Conservation (phyloP, 1,140 invertebrate species). For the Schlechtendalia chinensis region DNA sequence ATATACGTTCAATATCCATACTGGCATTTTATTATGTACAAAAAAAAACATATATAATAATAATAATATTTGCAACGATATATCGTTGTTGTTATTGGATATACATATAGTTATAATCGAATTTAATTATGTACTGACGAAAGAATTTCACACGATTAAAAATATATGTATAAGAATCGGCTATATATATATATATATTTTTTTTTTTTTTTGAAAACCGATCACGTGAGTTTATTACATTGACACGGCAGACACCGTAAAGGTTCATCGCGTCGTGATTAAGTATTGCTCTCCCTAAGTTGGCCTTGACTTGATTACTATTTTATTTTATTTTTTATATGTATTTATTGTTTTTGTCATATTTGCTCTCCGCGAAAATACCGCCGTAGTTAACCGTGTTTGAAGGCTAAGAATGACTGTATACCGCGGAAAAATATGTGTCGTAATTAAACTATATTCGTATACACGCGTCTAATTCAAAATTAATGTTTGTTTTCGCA, state of each 20-base stretch:
- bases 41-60: background rate
- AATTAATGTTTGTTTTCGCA: constrained; percentile 56
- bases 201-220: too few species aligned
- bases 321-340: background rate
- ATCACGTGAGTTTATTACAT: too few species aligned
- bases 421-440: background rate
- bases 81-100: too few species aligned
- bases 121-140: too few species aligned
- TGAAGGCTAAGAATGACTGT: background rate
- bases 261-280: background rate
- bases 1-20: background rate
- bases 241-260: too few species aligned
- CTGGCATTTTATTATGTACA: background rate
- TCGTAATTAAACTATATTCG: background rate
- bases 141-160: background rate
- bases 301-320: background rate
- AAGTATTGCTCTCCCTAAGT: background rate
- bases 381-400: background rate
- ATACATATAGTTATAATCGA: too few species aligned
- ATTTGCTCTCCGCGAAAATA: background rate
- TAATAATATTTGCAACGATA: background rate
- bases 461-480: background rate
- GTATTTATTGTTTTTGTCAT: background rate
- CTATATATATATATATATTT: too few species aligned
- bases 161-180: too few species aligned